A percentile compares a stretch with the other conserved stretches of the same genome.
Evolutionary conservation across 2,113 vertebrate genomes (phyloP).

Genomic region (Spizaetus ornatus): DNA sequence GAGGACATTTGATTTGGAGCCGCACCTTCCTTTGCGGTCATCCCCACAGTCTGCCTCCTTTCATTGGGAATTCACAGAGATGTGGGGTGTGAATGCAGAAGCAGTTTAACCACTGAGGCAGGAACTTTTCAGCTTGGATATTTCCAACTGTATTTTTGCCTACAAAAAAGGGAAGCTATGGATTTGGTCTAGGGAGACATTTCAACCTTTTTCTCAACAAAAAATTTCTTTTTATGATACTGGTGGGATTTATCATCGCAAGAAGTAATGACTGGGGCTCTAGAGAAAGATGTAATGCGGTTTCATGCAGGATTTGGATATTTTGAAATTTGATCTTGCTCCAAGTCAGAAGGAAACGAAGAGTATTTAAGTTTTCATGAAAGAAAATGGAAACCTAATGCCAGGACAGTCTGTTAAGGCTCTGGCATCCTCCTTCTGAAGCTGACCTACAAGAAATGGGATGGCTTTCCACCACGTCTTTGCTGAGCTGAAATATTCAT

Average conservation of each 20-base stretch:
- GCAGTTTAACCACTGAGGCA: neutral
- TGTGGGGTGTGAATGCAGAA: neutral
- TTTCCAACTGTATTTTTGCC: neutral
- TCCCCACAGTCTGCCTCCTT: neutral
- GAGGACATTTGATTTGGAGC: neutral
- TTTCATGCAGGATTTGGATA: conserved; percentile 53
- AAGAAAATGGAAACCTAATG: neutral
- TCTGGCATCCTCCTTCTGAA: neutral
- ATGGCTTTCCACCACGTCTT: neutral
- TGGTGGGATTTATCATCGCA: neutral
- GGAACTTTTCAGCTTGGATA: neutral
- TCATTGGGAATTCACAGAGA: neutral
- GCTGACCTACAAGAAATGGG: neutral
- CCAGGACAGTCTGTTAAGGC: neutral
- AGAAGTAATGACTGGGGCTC: neutral
- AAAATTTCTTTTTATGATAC: neutral
- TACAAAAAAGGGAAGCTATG: neutral
- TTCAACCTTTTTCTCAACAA: neutral
- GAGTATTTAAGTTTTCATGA: neutral
- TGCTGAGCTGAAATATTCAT: neutral
- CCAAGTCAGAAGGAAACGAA: conserved; percentile 38
- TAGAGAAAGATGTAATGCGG: neutral
- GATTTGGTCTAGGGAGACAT: neutral
- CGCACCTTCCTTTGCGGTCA: neutral
- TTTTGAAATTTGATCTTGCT: conserved; percentile 35